phyloP scores from a whole-genome alignment of 2,797 vertebrate genomes.

The Vireo griseus region DNA sequence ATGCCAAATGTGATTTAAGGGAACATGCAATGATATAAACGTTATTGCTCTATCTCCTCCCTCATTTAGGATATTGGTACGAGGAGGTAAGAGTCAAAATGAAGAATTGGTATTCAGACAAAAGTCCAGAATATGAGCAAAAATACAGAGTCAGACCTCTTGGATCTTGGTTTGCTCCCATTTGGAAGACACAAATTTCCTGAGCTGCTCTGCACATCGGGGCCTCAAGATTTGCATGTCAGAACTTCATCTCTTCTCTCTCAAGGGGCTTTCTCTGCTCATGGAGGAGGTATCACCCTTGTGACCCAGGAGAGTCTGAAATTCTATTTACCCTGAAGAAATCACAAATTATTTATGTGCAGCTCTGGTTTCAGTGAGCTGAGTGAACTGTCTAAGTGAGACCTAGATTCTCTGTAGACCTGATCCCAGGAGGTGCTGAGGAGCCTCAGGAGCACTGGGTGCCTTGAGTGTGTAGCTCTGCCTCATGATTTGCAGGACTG shows the following conservation, averaged over 20 bases:
- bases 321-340: conserved; percentile 60
- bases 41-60: neutral
- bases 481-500: neutral
- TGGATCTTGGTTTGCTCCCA: neutral
- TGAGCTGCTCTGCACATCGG: neutral
- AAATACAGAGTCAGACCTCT: neutral
- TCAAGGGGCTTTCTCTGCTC: neutral
- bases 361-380: conserved; percentile 42
- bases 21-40: neutral
- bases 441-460: neutral
- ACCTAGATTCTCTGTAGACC: conserved; percentile 35
- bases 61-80: neutral
- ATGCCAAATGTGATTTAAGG: neutral
- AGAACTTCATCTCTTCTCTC: conserved; percentile 18
- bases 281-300: neutral
- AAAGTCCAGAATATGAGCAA: neutral
- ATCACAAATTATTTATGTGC: conserved; percentile 55
- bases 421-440: conserved; percentile 25
- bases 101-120: neutral
- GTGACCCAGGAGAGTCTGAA: conserved; percentile 42
- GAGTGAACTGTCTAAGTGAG: conserved; percentile 35
- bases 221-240: neutral
- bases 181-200: neutral
- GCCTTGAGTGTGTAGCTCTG: neutral
- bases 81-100: neutral